Conservation (phyloP, 2,113 vertebrate species). For the Sinocyclocheilus anshuiensis region DNA sequence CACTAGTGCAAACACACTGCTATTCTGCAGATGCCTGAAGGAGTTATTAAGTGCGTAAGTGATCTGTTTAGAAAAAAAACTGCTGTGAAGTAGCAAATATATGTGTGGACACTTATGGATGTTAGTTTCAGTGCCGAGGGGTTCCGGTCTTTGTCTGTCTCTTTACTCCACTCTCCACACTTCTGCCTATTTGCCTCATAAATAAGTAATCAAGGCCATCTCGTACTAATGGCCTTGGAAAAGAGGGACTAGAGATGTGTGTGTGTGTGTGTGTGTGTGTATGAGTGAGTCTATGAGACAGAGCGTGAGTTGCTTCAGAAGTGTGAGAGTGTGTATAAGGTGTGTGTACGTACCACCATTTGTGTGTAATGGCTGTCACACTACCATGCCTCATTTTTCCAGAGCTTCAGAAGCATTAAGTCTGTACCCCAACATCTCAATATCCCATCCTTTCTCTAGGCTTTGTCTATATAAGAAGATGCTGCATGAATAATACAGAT, state of each 20-base stretch:
- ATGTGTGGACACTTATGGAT: slow-evolving; percentile 32
- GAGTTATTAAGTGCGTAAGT: slow-evolving; percentile 36
- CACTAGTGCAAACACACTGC: neutral
- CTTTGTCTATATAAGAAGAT: slow-evolving; percentile 14
- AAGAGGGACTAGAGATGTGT: slow-evolving; percentile 67
- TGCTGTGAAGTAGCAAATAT: neutral
- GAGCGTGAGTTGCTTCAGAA: neutral
- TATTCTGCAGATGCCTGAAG: slow-evolving; percentile 13
- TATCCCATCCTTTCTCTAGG: neutral
- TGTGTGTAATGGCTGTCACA: slow-evolving; percentile 7
- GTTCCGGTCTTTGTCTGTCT: slow-evolving; percentile 51
- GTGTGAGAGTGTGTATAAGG: slow-evolving; percentile 31
- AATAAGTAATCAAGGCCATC: slow-evolving; percentile 77
- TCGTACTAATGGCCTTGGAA: slow-evolving; percentile 75
- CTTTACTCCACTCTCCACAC: slow-evolving; percentile 57
- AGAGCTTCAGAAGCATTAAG: slow-evolving; percentile 33
- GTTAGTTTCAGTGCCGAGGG: slow-evolving; percentile 12
- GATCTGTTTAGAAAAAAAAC: neutral
- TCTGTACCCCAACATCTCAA: slow-evolving; percentile 26
- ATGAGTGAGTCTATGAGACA: neutral
- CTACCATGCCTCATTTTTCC: slow-evolving; percentile 1
- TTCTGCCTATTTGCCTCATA: slow-evolving; percentile 65
- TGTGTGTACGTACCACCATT: neutral
- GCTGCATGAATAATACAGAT: slow-evolving; percentile 67
- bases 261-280: slow-evolving; percentile 48